Percentiles rank a stretch among this genome's conserved stretches.
These are phyloP conservation scores for Eudyptes chrysolophus DNA, from an alignment of 2,113 vertebrate genomes.

Conservation along the genomic window DNA sequence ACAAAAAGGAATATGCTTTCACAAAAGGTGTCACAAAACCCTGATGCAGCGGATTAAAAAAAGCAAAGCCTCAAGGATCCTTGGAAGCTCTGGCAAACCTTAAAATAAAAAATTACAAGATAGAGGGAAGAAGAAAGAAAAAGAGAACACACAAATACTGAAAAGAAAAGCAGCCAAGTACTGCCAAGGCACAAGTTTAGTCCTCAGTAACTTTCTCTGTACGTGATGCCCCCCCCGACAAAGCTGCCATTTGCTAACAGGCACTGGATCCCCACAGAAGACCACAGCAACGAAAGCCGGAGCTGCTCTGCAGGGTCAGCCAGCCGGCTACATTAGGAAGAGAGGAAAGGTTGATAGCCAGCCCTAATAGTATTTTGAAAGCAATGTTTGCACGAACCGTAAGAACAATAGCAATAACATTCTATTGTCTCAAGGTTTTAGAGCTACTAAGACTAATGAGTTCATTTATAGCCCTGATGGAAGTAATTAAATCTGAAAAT, in stretches of 20 bases:
- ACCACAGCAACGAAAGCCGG: not conserved
- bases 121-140: not conserved
- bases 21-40: not conserved
- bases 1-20: not conserved
- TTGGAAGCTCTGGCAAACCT: not conserved
- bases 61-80: not conserved
- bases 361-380: not conserved
- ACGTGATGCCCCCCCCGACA: rapidly evolving
- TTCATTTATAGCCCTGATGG: conserved; percentile 88
- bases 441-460: conserved; percentile 87
- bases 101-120: not conserved
- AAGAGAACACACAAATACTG: not conserved
- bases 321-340: not conserved
- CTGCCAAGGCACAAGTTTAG: not conserved
- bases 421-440: conserved; percentile 65
- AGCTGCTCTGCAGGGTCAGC: not conserved
- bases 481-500: conserved; percentile 87
- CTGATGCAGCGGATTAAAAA: not conserved
- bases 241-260: not conserved
- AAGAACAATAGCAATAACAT: conserved; percentile 61
- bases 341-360: not conserved
- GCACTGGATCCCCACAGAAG: not conserved
- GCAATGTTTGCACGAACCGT: conserved; percentile 20
- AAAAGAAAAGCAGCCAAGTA: not conserved
- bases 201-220: not conserved